phyloP scores from a whole-genome alignment of 1,140 invertebrate species.

The Aphaenogaster floridana region DNA sequence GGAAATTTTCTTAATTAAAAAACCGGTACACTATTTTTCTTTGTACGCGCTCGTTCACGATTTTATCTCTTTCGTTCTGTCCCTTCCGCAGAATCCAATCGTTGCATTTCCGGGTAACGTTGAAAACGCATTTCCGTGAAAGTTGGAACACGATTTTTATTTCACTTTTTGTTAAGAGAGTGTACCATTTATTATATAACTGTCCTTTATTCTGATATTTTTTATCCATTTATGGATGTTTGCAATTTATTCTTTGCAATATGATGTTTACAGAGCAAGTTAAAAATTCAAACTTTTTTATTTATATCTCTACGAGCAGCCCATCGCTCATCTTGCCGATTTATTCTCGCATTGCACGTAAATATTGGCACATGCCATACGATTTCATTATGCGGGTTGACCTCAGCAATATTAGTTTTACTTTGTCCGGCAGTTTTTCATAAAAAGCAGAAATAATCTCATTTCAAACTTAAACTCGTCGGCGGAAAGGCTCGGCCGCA shows the following conservation, averaged over 20 bases:
- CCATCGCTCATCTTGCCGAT: neutral
- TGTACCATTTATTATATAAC: neutral
- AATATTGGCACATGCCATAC: slow-evolving; percentile 27
- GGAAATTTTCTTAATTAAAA: slow-evolving; percentile 37
- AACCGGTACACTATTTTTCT: neutral
- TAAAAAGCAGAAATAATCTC: slow-evolving; percentile 34
- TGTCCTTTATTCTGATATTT: neutral
- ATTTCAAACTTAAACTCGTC: slow-evolving; percentile 34
- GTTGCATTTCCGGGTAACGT: slow-evolving; percentile 11
- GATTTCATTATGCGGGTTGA: slow-evolving; percentile 26
- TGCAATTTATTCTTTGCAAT: neutral
- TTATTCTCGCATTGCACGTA: slow-evolving; percentile 7
- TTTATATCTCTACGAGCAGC: neutral
- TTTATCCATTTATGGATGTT: neutral
- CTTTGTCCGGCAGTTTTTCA: slow-evolving; percentile 5
- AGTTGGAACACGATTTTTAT: slow-evolving; percentile 16
- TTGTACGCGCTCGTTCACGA: neutral
- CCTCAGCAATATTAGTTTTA: slow-evolving; percentile 37
- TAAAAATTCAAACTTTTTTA: neutral
- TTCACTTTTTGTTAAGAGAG: slow-evolving; percentile 12
- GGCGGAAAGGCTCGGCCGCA: neutral
- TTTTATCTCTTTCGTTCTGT: neutral
- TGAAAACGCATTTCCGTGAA: slow-evolving; percentile 11
- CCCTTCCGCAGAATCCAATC: neutral
- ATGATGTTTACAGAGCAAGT: neutral